Conservation (phyloP, 2,797 vertebrate genomes). For the Lemur catta region DNA sequence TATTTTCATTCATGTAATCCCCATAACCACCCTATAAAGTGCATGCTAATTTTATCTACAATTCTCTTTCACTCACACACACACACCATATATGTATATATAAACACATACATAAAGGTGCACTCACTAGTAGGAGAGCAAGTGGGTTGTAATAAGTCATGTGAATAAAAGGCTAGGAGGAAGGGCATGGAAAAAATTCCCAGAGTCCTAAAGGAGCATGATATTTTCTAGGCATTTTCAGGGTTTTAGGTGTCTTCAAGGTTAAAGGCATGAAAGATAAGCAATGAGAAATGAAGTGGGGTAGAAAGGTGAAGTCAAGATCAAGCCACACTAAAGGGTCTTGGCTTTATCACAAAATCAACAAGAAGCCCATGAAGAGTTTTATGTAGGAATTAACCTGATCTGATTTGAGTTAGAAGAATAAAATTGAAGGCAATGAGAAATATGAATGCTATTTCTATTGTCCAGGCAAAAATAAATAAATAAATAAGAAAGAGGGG, state of each 20-base stretch:
- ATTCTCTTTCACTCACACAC: background rate
- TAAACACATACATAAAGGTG: background rate
- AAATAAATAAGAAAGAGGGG: background rate
- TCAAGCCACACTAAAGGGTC: too few species aligned
- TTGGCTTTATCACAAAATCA: background rate
- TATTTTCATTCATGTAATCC: background rate
- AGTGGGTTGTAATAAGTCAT: background rate
- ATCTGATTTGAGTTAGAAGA: background rate
- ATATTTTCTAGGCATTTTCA: background rate
- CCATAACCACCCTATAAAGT: background rate
- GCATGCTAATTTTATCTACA: background rate
- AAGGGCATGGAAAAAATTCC: background rate
- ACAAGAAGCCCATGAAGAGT: background rate
- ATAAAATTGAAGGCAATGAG: background rate
- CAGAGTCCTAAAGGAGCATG: background rate
- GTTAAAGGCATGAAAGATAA: background rate
- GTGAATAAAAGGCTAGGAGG: background rate
- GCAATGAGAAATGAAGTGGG: background rate
- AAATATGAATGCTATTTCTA: background rate
- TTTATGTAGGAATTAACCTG: background rate
- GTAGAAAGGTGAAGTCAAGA: background rate
- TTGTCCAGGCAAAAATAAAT: background rate
- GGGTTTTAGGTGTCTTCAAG: background rate
- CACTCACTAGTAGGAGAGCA: background rate
- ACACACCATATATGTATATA: too few species aligned